Percentiles rank a stretch among this genome's conserved stretches.
Conservation (phyloP, 1,140 invertebrate species). For the Musca domestica region DNA sequence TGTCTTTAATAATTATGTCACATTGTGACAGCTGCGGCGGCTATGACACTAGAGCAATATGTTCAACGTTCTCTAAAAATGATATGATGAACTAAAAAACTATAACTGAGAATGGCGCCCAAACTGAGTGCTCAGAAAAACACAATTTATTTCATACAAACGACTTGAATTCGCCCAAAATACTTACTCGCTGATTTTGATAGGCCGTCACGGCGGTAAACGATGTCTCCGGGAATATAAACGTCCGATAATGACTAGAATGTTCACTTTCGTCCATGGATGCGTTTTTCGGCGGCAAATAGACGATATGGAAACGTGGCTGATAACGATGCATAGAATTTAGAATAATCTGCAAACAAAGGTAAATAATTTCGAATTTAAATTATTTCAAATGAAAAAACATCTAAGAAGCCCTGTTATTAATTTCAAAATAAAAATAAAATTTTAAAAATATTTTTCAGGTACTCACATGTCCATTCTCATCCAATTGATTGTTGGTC, state of each 20-base stretch:
- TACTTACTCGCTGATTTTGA: constrained; percentile 92
- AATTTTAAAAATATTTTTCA: background rate
- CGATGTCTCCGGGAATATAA: constrained; percentile 92
- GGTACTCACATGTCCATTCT: constrained; percentile 92
- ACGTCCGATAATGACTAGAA: constrained; percentile 86
- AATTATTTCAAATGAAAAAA: no score
- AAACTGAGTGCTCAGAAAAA: no score
- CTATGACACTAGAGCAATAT: no score
- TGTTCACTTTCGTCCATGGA: constrained; percentile 59
- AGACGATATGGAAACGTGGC: constrained; percentile 92
- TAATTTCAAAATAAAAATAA: background rate
- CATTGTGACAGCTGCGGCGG: no score
- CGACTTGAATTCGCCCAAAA: no score
- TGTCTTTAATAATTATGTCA: no score
- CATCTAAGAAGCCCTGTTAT: background rate
- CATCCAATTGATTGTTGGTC: constrained; percentile 98
- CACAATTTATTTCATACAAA: no score
- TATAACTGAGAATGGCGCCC: no score
- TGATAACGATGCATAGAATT: constrained; percentile 99
- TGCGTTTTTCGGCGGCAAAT: constrained; percentile 70
- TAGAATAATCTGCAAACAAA: constrained; percentile 79
- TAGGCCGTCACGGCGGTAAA: constrained; percentile 99
- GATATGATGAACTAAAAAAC: no score
- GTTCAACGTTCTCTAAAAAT: no score
- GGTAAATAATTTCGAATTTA: background rate